Percentiles rank a stretch among this genome's conserved stretches.
phyloP scores from a whole-genome alignment of 2,113 vertebrate genomes.

The Turdus rufiventris region DNA sequence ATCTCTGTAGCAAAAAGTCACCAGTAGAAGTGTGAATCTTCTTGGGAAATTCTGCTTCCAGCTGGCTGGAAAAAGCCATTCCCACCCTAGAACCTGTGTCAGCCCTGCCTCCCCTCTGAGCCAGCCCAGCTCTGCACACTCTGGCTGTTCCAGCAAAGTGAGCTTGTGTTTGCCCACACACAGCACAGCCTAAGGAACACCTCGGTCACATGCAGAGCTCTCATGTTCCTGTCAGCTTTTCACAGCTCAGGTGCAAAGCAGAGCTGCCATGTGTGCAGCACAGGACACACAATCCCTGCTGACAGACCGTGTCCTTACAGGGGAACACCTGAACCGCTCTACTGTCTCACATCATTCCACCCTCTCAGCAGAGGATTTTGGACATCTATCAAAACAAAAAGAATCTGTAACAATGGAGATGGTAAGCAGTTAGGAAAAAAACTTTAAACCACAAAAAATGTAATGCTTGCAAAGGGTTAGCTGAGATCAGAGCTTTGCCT shows the following conservation, averaged over 20 bases:
- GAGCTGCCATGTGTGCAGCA: not conserved
- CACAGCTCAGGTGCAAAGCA: not conserved
- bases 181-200: not conserved
- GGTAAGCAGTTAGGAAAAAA: not conserved
- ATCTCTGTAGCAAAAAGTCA: not conserved
- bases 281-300: rapidly evolving
- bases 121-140: not conserved
- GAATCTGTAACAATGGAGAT: not conserved
- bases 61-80: not conserved
- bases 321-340: not conserved
- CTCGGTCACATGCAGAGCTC: not conserved
- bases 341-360: not conserved
- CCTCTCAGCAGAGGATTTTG: not conserved
- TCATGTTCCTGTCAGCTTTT: not conserved
- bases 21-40: not conserved
- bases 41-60: not conserved
- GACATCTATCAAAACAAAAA: not conserved
- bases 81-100: not conserved
- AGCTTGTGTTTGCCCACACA: not conserved
- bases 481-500: not conserved
- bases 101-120: not conserved
- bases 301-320: not conserved
- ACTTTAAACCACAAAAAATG: not conserved
- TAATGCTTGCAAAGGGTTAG: not conserved
- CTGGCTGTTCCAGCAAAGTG: not conserved